Base-by-base conservation (phyloP, 2,113 vertebrate genomes). In the Echinops telfairi region DNA sequence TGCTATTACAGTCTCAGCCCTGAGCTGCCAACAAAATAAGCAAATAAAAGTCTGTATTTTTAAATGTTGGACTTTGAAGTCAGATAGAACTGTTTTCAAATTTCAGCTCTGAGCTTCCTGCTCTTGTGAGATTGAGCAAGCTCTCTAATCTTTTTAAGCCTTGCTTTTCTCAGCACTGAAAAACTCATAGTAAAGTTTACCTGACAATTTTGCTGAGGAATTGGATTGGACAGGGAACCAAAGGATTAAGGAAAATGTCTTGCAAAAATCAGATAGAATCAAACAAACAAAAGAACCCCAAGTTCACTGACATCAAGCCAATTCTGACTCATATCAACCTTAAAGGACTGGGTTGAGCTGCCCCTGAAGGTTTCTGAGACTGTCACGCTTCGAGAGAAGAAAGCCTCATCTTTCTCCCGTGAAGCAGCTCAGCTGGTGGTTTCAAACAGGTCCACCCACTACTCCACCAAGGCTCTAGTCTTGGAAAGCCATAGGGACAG, bases 31-130 rank as follows among this genome's bases (percentile, higher is more conserved):
- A 33, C 68, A 71, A 71, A 6, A 80, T 64, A 78, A 66, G 73
- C 66, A 53, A 53, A 11, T 53, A 14, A 6, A 53, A 53, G 47
- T 11, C 5, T 53, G 47, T 9, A 53, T 53, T 53, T 53, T 53
- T 2, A 53, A 53, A 53, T 53, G 47, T 20, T 91, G 20, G 19
- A 70, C 47, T 83, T 62, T 81, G 73, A 83, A 90, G 77, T 83
- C 70, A 91, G 53, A 40, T 40, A 7, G 40, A 84, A 94, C 19
- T 70, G 60, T 23, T 76, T 70, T 92, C 57, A 78, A 89, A 82
- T 79, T 91, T 76, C 31, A 81, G 22, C n/a, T 68, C 84, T 43
- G 2, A 92, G 29, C 14, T 88, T 85, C 66, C 79, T 71, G n/a
- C 19, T n/a, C 89, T 2, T 78, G 36, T 88, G 57, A 87, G 22